Evolutionary conservation across 2,888 invertebrate genomes (phyloP).

Genomic region (Drosophila anomelani): DNA sequence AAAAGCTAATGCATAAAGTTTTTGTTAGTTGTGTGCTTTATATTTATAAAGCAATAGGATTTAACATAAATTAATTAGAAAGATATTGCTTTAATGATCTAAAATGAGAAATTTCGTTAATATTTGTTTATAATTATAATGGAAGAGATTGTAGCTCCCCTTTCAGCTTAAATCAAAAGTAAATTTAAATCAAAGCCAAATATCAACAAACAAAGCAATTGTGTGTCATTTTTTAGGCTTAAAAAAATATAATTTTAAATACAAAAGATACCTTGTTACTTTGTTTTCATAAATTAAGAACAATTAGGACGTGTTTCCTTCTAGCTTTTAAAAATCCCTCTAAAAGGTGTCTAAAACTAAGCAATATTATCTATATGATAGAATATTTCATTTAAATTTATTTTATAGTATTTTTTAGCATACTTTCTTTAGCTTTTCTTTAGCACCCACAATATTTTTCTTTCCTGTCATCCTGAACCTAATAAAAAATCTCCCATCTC

Average conservation of each 20-base stretch:
- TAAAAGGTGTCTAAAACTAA: background rate
- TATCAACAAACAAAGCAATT: background rate
- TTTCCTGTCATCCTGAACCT: background rate
- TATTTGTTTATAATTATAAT: background rate
- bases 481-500: background rate
- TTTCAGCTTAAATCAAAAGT: too few species aligned
- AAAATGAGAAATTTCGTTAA: background rate
- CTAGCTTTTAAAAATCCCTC: background rate
- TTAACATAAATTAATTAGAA: conserved; percentile 2
- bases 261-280: background rate
- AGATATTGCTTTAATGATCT: background rate
- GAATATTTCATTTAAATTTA: background rate
- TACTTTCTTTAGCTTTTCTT: background rate
- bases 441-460: background rate
- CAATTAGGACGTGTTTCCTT: too few species aligned
- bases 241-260: background rate
- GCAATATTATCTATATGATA: too few species aligned
- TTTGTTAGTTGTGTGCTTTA: background rate
- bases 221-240: too few species aligned
- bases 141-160: too few species aligned
- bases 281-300: background rate
- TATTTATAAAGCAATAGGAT: background rate
- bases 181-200: background rate
- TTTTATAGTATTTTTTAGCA: background rate
- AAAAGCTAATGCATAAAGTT: background rate